Evolutionary conservation across 2,797 vertebrate genomes (phyloP).

Genomic region (Chelon auratus): DNA sequence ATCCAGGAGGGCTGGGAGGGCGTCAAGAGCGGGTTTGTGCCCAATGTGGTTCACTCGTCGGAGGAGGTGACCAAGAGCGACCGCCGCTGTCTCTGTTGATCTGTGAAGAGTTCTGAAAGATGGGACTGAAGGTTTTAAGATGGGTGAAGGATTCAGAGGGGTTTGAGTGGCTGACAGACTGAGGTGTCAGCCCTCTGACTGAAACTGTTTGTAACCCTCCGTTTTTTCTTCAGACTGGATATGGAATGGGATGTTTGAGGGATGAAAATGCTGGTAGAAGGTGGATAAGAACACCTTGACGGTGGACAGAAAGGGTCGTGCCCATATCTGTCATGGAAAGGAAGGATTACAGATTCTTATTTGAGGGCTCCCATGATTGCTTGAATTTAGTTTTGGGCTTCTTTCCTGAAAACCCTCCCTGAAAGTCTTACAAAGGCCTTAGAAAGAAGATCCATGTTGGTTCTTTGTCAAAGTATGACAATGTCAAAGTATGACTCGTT

Average conservation of each 20-base stretch:
- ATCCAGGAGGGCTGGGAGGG: constrained; percentile 99
- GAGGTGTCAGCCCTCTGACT: constrained; percentile 36
- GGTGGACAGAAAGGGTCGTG: constrained; percentile 8
- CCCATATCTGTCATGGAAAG: constrained; percentile 35
- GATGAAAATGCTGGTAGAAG: constrained; percentile 7
- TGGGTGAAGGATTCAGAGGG: constrained; percentile 41
- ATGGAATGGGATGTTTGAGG: constrained; percentile 16
- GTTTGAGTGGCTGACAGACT: constrained; percentile 36
- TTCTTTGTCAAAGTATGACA: constrained; percentile 29
- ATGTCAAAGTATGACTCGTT: constrained; percentile 28
- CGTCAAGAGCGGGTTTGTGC: constrained; percentile 98
- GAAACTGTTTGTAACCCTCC: constrained; percentile 43
- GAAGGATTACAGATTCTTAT: constrained; percentile 37
- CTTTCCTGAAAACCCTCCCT: constrained; percentile 30
- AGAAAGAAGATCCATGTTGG: constrained; percentile 44
- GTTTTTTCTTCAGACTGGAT: constrained; percentile 42
- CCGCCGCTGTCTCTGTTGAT: constrained; percentile 96
- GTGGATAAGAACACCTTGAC: constrained; percentile 15
- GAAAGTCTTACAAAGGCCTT: constrained; percentile 59
- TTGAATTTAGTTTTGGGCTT: constrained; percentile 16
- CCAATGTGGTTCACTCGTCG: constrained; percentile 97
- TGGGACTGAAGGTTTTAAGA: constrained; percentile 35
- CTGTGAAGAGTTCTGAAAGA: constrained; percentile 35
- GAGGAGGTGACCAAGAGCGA: constrained; percentile 99
- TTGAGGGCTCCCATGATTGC: constrained; percentile 31